Conservation (phyloP, 1,140 invertebrate genomes). For the Zaprionus tsacasi region DNA sequence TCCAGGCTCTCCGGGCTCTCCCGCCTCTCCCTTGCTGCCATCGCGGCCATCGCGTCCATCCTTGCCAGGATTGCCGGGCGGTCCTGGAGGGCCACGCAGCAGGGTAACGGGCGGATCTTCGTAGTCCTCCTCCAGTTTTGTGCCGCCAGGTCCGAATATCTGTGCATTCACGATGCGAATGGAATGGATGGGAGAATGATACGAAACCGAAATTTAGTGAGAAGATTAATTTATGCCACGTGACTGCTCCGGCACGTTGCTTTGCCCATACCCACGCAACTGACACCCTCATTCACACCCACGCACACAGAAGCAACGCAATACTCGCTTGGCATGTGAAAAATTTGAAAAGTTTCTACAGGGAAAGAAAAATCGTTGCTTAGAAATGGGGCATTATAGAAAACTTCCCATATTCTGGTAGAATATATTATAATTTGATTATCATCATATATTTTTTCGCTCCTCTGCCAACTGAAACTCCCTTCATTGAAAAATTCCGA, state of each 20-base stretch:
- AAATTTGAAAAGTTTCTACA: conserved; percentile 36
- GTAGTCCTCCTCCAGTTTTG: conserved; percentile 81
- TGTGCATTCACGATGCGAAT: conserved; percentile 20
- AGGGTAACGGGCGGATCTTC: conserved; percentile 82
- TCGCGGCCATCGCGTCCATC: conserved; percentile 87
- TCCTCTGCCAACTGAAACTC: background rate
- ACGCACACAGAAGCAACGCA: conserved; percentile 51
- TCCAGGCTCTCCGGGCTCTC: conserved; percentile 95
- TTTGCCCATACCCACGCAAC: conserved; percentile 42
- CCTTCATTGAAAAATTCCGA: background rate
- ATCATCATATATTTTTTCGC: background rate
- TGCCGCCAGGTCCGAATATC: conserved; percentile 82
- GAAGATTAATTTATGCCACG: conserved; percentile 80
- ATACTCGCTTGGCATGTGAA: conserved; percentile 41
- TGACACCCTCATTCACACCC: conserved; percentile 36
- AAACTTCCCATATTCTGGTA: background rate
- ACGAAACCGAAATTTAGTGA: conserved; percentile 64
- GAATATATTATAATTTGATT: background rate
- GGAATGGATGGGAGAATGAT: conserved; percentile 19
- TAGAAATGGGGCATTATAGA: background rate
- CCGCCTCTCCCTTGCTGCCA: conserved; percentile 86
- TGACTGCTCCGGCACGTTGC: conserved; percentile 64
- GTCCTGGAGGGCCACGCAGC: conserved; percentile 85
- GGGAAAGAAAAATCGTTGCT: conserved; percentile 1
- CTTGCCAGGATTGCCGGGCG: conserved; percentile 86